Evolutionary conservation across 2,113 vertebrate species (phyloP).

Genomic region (Pterophyllum scalare): DNA sequence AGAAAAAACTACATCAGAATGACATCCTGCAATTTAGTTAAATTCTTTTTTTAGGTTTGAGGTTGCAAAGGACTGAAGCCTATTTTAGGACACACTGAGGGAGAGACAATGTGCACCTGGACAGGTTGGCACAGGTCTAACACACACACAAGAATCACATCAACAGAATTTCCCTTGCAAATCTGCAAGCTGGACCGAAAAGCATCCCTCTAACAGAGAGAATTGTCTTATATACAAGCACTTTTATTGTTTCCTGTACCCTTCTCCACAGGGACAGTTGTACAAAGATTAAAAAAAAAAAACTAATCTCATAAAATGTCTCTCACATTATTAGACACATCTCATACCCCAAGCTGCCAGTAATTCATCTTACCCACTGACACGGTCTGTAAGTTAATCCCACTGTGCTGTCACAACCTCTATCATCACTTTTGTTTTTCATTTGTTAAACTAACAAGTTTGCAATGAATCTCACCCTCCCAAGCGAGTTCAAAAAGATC

Average conservation of each 20-base stretch:
- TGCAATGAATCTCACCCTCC: background rate
- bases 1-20: background rate
- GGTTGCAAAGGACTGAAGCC: background rate
- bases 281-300: background rate
- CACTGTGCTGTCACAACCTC: constrained; percentile 1
- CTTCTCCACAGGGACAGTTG: background rate
- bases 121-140: background rate
- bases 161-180: background rate
- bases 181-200: background rate
- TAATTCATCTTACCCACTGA: constrained; percentile 15
- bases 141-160: background rate
- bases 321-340: constrained; percentile 28
- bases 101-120: background rate
- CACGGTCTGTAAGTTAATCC: constrained; percentile 37
- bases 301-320: constrained; percentile 17
- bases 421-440: background rate
- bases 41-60: background rate
- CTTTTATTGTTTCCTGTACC: background rate
- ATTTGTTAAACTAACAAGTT: background rate
- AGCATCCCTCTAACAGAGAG: background rate
- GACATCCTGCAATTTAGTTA: background rate
- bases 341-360: constrained; percentile 27
- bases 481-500: background rate
- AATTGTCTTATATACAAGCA: background rate
- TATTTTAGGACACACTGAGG: constrained; percentile 19